Base-by-base conservation (phyloP, 1,140 invertebrate species). In the Neodiprion virginianus region DNA sequence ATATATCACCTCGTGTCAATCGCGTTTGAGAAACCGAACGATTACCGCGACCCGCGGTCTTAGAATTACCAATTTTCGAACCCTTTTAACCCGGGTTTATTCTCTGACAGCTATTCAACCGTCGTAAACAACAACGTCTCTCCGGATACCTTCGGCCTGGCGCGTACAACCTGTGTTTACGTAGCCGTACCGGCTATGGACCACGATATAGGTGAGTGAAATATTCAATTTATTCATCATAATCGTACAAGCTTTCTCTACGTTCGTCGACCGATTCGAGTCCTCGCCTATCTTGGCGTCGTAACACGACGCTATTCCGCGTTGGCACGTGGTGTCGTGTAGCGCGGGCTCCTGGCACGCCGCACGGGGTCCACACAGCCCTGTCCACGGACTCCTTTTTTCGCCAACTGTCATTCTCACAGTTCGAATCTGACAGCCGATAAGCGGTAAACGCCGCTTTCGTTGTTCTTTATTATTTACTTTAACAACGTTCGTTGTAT, bases 271-370 rank as follows among this genome's bases (percentile, higher is more conserved):
- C 17, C 12, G 61, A 65, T 65, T 65, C 12, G 61, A 65, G 17
- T 14, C 28, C 28, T 40, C 28, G 28, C 28, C 28, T 40, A 40
- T 40, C 28, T 40, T 40, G 28, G 28, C 28, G 28, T 40, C 28
- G 28, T 40, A 40, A 40, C 11, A 61, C 11, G 53, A 61, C 53
- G 53, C 53, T 61, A 61, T 61, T 61, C n/a, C 53, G 53, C 8
- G 40, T 65, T 68, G 78, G 76, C 80, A 81, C 80, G 80, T 81
- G 80, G 80, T 61, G 53, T 81, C 76, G 75, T 76, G 79, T 77
- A 76, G 79, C 77, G 80, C 79, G 80, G 79, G 75, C 74, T 80
- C 72, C 47, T 67, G 72, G 69, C 48, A 53, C 66, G 49, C 49
- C 50, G 71, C n/a, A 80, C 80, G 81, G 81, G 81, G 81, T 73